Evolutionary conservation across 1,140 invertebrate genomes (phyloP).

Genomic region (Oedothorax gibbosus): DNA sequence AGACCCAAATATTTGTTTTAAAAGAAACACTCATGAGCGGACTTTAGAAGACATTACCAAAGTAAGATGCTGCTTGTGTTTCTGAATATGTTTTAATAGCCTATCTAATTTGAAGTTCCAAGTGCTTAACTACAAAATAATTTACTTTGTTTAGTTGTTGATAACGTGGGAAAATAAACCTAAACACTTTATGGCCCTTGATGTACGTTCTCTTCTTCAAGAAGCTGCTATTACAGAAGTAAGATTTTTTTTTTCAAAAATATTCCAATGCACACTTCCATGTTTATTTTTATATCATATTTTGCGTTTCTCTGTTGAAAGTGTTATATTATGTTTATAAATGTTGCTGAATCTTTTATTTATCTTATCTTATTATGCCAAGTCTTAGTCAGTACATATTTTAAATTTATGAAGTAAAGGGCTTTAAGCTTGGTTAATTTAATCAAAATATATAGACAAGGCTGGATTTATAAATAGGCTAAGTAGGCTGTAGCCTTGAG

Average conservation of each 20-base stretch:
- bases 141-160: conserved; percentile 71
- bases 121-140: neutral
- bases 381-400: too few relatives aligned
- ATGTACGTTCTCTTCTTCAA: conserved; percentile 84
- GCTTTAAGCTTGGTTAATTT: too few relatives aligned
- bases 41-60: conserved; percentile 81
- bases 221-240: conserved; percentile 80
- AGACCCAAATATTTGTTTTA: conserved; percentile 80
- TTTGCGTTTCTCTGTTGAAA: too few relatives aligned
- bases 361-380: too few relatives aligned
- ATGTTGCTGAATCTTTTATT: too few relatives aligned
- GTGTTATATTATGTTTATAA: too few relatives aligned
- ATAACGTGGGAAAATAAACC: conserved; percentile 85
- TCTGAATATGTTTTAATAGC: neutral
- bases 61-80: conserved; percentile 63
- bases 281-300: neutral
- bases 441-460: too few relatives aligned
- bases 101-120: neutral
- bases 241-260: conserved; percentile 47
- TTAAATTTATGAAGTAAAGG: too few relatives aligned
- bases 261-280: conserved; percentile 11
- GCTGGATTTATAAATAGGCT: too few relatives aligned
- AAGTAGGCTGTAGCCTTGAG: too few relatives aligned
- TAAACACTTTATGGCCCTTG: conserved; percentile 75
- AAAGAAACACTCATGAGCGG: conserved; percentile 87